A percentile compares a stretch with the other conserved stretches of the same genome.
phyloP scores from a whole-genome alignment of 2,113 vertebrate species.

The Hiodon tergisus region DNA sequence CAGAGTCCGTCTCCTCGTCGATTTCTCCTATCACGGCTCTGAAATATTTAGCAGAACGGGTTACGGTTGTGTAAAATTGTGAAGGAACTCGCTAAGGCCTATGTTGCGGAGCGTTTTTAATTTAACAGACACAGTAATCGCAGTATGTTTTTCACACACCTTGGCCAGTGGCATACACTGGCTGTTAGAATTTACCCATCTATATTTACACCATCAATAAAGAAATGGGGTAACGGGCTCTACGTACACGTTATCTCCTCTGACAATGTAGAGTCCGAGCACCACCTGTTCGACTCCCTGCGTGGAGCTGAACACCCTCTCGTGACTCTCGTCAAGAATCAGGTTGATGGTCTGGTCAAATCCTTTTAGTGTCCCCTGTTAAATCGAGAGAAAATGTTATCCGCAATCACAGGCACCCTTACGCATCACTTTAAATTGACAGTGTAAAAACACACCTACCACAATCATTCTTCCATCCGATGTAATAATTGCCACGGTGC shows the following conservation, averaged over 20 bases:
- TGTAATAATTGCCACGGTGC: slow-evolving; percentile 92
- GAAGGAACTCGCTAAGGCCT: not conserved
- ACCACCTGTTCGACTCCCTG: slow-evolving; percentile 98
- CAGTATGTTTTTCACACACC: too few relatives aligned
- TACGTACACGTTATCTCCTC: slow-evolving; percentile 98
- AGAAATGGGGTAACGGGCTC: too few relatives aligned
- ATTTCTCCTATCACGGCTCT: slow-evolving; percentile 98
- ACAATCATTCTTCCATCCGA: slow-evolving; percentile 98
- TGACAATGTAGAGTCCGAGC: slow-evolving; percentile 91
- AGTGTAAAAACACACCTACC: slow-evolving; percentile 61
- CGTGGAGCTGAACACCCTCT: slow-evolving; percentile 96
- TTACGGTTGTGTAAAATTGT: too few relatives aligned
- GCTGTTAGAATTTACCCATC: too few relatives aligned
- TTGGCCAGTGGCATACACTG: too few relatives aligned
- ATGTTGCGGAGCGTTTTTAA: too few relatives aligned
- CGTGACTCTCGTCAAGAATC: slow-evolving; percentile 97
- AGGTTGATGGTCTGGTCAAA: slow-evolving; percentile 99
- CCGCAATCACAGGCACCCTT: not conserved
- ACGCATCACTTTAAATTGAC: not conserved
- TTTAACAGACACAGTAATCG: too few relatives aligned
- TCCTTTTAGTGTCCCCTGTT: slow-evolving; percentile 90
- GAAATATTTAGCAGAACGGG: slow-evolving; percentile 37
- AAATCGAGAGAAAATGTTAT: slow-evolving; percentile 3
- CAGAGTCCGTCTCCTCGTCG: slow-evolving; percentile 94
- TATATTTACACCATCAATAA: too few relatives aligned